A percentile compares a stretch with the other conserved stretches of the same genome.
These are phyloP conservation scores for Chaenogobius annularis DNA, from an alignment of 2,113 vertebrate species.

Conservation along the genomic window DNA sequence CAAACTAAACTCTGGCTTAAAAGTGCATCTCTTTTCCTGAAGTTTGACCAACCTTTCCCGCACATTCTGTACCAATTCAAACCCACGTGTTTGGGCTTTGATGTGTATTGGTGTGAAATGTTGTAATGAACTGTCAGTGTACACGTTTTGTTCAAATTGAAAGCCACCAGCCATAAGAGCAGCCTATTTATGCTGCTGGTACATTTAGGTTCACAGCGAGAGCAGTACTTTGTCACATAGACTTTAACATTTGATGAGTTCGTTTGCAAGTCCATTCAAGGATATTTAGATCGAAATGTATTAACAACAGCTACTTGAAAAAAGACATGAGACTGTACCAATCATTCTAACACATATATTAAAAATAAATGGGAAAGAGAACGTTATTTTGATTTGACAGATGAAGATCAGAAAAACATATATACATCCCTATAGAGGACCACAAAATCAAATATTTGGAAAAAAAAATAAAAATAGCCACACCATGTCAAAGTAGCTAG, in stretches of 20 bases:
- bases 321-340: no score
- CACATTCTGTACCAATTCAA: background rate
- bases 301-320: no score
- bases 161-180: background rate
- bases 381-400: no score
- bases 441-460: no score
- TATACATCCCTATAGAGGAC: no score
- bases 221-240: background rate
- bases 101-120: background rate
- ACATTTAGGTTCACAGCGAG: background rate
- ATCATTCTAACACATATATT: no score
- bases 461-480: no score
- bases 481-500: no score
- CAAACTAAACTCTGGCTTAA: background rate
- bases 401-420: no score
- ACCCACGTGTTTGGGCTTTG: background rate
- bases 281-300: background rate
- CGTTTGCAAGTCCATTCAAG: background rate
- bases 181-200: background rate
- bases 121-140: background rate
- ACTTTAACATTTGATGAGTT: background rate
- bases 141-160: background rate
- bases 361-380: no score
- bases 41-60: background rate
- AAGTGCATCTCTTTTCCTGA: constrained; percentile 17